These are phyloP conservation scores for Colletes collaris DNA, from an alignment of 2,888 invertebrate species.

Conservation along the genomic window DNA sequence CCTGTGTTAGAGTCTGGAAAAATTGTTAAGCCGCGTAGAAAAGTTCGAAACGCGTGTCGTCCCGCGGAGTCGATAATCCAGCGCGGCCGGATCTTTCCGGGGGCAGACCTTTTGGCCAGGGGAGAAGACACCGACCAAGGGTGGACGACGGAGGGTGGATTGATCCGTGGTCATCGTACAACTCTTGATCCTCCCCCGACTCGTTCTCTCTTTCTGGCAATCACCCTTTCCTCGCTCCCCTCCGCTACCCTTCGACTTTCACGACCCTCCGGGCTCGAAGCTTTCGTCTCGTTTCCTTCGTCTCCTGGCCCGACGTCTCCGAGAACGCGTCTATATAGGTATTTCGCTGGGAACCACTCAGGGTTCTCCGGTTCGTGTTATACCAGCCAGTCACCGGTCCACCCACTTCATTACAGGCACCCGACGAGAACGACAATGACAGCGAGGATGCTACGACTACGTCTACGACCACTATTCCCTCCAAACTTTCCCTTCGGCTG, in stretches of 20 bases:
- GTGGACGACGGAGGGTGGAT: constrained; percentile 72
- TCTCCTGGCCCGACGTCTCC: constrained; percentile 18
- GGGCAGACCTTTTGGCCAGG: constrained; percentile 49
- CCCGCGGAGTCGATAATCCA: constrained; percentile 74
- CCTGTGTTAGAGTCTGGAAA: neutral
- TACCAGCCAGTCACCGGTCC: constrained; percentile 70
- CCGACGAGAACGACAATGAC: constrained; percentile 60
- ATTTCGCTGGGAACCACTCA: constrained; percentile 30
- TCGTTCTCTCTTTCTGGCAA: constrained; percentile 11
- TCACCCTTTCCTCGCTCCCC: constrained; percentile 44
- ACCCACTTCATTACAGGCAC: constrained; percentile 80
- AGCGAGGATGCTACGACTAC: constrained; percentile 37
- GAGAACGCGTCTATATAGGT: constrained; percentile 14
- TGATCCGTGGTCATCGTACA: constrained; percentile 76
- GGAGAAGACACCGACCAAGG: constrained; percentile 57
- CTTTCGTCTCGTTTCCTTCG: constrained; percentile 35
- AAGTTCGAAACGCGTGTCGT: constrained; percentile 62
- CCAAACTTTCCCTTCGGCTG: constrained; percentile 59
- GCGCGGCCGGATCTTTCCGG: constrained; percentile 59
- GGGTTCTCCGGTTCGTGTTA: constrained; percentile 38
- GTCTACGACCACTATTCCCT: constrained; percentile 41
- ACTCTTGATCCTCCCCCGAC: constrained; percentile 43
- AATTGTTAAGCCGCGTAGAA: constrained; percentile 1
- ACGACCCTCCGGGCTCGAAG: constrained; percentile 19
- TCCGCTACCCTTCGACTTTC: constrained; percentile 15